Conservation (phyloP, 1,140 invertebrate species). For the Copidosoma floridanum region DNA sequence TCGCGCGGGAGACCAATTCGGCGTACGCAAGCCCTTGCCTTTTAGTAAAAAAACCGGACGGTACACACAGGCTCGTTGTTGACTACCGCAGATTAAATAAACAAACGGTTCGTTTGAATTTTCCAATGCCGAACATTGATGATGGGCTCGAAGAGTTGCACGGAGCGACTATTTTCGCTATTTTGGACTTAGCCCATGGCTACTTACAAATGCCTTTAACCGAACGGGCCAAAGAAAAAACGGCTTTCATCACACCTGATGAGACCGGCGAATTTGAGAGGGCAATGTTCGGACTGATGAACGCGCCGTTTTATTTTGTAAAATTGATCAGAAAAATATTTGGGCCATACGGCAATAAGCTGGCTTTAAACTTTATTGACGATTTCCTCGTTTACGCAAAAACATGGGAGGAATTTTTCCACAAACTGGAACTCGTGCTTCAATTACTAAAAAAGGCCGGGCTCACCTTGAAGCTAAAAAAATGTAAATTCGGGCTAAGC, state of each 20-base stretch:
- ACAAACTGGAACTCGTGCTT: neutral
- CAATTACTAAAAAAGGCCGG: neutral
- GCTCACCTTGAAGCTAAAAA: slow-evolving; percentile 26
- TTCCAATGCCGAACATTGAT: slow-evolving; percentile 42
- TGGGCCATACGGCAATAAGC: neutral
- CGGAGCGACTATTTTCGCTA: slow-evolving; percentile 32
- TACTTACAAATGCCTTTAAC: slow-evolving; percentile 46
- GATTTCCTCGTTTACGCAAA: too few species aligned
- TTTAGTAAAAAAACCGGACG: slow-evolving; percentile 14
- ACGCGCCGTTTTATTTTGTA: slow-evolving; percentile 5
- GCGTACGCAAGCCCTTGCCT: too few species aligned
- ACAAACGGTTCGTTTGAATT: slow-evolving; percentile 53
- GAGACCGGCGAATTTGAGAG: slow-evolving; percentile 23
- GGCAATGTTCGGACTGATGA: slow-evolving; percentile 14
- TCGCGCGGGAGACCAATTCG: slow-evolving; percentile 9
- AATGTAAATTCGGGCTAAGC: slow-evolving; percentile 31
- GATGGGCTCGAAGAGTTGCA: slow-evolving; percentile 31
- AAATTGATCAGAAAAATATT: slow-evolving; percentile 3
- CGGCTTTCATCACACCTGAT: slow-evolving; percentile 28
- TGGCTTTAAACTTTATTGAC: slow-evolving; percentile 15
- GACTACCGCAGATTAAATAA: slow-evolving; percentile 11
- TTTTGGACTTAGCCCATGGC: slow-evolving; percentile 36
- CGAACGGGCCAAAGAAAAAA: slow-evolving; percentile 20
- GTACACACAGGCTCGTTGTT: slow-evolving; percentile 7
- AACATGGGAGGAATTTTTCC: too few species aligned